phyloP scores from a whole-genome alignment of 2,113 vertebrate genomes.

The Oryzias melastigma region DNA sequence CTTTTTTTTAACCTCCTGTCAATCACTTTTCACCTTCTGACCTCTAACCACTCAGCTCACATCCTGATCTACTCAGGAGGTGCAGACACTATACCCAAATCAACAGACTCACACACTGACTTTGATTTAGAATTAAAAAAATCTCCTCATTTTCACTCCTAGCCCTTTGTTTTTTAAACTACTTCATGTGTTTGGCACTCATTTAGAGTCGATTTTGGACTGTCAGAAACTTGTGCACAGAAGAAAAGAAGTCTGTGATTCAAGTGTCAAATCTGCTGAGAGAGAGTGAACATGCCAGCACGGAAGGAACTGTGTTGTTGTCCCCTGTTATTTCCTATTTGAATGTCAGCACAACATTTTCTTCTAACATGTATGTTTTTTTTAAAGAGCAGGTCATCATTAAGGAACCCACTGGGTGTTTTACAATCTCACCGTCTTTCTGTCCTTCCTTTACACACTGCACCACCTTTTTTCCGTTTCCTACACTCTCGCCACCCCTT shows the following conservation, averaged over 20 bases:
- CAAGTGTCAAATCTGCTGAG: conserved; percentile 29
- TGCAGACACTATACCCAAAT: conserved; percentile 14
- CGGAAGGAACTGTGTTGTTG: conserved; percentile 26
- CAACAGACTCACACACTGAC: conserved; percentile 8
- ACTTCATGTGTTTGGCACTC: conserved; percentile 21
- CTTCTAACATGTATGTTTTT: conserved; percentile 51
- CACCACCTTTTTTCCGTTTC: conserved; percentile 32
- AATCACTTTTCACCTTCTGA: conserved; percentile 33
- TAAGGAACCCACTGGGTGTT: conserved; percentile 44
- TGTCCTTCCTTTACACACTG: conserved; percentile 43
- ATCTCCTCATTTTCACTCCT: conserved; percentile 1
- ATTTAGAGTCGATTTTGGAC: conserved; percentile 31
- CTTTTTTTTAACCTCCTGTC: conserved; percentile 36
- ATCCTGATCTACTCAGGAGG: conserved; percentile 23
- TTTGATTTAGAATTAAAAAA: conserved; percentile 20
- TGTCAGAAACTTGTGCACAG: conserved; percentile 24
- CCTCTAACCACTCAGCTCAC: no score
- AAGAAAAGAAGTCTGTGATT: conserved; percentile 27
- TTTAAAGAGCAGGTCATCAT: conserved; percentile 50
- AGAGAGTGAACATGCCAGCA: conserved; percentile 29
- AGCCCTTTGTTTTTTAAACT: conserved; percentile 16
- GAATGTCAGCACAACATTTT: conserved; percentile 35
- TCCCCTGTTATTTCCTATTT: conserved; percentile 28
- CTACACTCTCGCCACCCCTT: conserved; percentile 34
- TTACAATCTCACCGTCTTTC: conserved; percentile 46